Conservation (phyloP, 2,888 invertebrate genomes). For the Oeneis ivallda region DNA sequence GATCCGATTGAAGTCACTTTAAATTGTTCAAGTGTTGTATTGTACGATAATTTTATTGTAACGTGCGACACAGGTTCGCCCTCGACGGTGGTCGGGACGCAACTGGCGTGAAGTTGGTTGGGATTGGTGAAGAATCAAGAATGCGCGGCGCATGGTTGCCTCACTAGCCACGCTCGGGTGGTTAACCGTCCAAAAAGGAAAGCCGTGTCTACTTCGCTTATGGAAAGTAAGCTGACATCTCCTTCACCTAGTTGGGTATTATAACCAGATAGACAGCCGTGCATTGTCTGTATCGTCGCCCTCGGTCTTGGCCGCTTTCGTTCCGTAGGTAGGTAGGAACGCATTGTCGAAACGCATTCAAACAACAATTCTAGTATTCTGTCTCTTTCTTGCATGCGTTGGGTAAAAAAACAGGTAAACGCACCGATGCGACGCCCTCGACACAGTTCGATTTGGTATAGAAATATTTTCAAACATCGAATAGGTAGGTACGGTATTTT, state of each 20-base stretch:
- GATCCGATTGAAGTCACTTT: slow-evolving; percentile 62
- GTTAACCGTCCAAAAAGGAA: slow-evolving; percentile 62
- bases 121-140: slow-evolving; percentile 72
- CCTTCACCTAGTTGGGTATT: slow-evolving; percentile 60
- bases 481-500: slow-evolving; percentile 2
- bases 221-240: slow-evolving; percentile 32
- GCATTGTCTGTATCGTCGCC: slow-evolving; percentile 78
- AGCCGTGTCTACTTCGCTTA: slow-evolving; percentile 49
- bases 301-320: slow-evolving; percentile 70
- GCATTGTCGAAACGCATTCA: slow-evolving; percentile 62
- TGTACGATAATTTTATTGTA: slow-evolving; percentile 67
- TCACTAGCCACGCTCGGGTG: slow-evolving; percentile 71
- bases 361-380: slow-evolving; percentile 57
- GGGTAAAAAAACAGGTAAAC: slow-evolving; percentile 70
- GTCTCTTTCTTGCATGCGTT: slow-evolving; percentile 66
- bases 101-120: slow-evolving; percentile 76
- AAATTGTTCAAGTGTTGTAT: slow-evolving; percentile 67
- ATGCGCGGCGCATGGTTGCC: slow-evolving; percentile 80
- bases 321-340: slow-evolving; percentile 61
- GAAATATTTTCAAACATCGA: slow-evolving; percentile 26
- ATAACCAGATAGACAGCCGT: slow-evolving; percentile 78
- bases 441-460: slow-evolving; percentile 34
- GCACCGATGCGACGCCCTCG: slow-evolving; percentile 37
- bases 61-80: slow-evolving; percentile 63
- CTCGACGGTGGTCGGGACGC: slow-evolving; percentile 61